These are phyloP conservation scores for Chaetura pelagica DNA, from an alignment of 2,113 vertebrate genomes.

Conservation along the genomic window DNA sequence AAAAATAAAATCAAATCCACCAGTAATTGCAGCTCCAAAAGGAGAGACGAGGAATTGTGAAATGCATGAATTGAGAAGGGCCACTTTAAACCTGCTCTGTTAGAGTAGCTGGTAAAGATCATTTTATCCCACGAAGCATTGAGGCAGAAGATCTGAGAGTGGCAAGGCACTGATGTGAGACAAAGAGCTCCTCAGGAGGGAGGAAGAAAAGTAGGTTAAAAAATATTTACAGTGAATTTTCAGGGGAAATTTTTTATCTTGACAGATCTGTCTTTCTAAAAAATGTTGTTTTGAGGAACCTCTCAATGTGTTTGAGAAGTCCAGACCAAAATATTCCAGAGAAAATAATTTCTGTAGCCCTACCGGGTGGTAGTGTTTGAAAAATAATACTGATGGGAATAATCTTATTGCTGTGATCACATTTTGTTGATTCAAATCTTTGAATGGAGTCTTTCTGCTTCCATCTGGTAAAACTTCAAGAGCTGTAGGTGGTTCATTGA, in stretches of 20 bases:
- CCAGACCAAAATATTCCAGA: background rate
- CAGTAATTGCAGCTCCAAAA: background rate
- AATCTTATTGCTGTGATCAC: background rate
- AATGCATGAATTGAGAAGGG: background rate
- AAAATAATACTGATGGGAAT: background rate
- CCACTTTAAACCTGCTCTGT: background rate
- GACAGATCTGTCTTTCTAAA: background rate
- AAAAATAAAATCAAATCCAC: background rate
- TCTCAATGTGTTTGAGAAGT: background rate
- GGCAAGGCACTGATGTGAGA: constrained; percentile 42
- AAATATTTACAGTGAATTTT: constrained; percentile 34
- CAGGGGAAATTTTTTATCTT: background rate
- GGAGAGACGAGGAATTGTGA: background rate
- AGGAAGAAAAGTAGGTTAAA: constrained; percentile 50
- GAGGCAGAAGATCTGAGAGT: constrained; percentile 8
- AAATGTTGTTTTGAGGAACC: background rate
- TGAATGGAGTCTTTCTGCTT: background rate
- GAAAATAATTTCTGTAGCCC: background rate
- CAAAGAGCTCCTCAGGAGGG: constrained; percentile 37
- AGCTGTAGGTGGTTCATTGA: background rate
- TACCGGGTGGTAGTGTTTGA: background rate
- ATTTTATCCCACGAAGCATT: constrained; percentile 24
- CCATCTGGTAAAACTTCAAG: background rate
- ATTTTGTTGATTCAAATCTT: background rate
- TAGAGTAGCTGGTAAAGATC: background rate